Base-by-base conservation (phyloP, 2,888 invertebrate genomes). In the Papilio elwesi region DNA sequence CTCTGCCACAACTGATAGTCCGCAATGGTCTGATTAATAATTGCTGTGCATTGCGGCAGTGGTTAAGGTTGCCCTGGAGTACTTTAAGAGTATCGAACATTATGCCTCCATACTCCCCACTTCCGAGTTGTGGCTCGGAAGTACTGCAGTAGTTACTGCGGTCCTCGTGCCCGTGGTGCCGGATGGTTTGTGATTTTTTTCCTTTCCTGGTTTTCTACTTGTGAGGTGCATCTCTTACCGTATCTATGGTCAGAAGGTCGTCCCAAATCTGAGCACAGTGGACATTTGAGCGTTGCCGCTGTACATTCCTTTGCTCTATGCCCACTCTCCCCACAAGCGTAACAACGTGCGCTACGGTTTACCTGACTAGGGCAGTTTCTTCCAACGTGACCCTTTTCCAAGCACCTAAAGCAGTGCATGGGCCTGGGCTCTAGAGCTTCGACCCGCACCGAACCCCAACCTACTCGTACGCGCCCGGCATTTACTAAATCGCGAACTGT, bases 301-400 rank as follows among this genome's bases (percentile, higher is more conserved):
- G 55, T 63, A 68, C 76, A 76, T 8, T 71, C 47, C 6, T 55
- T 64, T 0, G 74, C 74, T 12, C 57, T 75, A 57, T 78, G 78
- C 10, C 73, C 74, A 4, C 12, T 6, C 8, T 73, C 65, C 0
- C 75, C 72, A 57, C 75, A 78, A 10, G 47, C 38, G 63, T 63
- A 78, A 62, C 76, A 76, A 5, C 62, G 64, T 3, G n/a, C n/a
- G 51, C 75, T 76, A 7, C 77, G 59, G 52, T 77, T 73, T 0
- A 38, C 15, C 0, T 16, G 8, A n/a, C 52, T 75, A 10, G 67
- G 36, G 43, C 77, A 77, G 15, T 63, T 67, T 0, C 9, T 69
- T 4, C 76, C 16, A 2, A 73, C 74, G n/a, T 77, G 77, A 0
- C 78, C 77, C 51, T 51, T 73, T 68, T 75, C 75, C 1, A 77